Evolutionary conservation across 2,797 vertebrate genomes (phyloP), one percentile per base, ranked within the genome.

Genomic region (Cyclopterus lumpus): DNA sequence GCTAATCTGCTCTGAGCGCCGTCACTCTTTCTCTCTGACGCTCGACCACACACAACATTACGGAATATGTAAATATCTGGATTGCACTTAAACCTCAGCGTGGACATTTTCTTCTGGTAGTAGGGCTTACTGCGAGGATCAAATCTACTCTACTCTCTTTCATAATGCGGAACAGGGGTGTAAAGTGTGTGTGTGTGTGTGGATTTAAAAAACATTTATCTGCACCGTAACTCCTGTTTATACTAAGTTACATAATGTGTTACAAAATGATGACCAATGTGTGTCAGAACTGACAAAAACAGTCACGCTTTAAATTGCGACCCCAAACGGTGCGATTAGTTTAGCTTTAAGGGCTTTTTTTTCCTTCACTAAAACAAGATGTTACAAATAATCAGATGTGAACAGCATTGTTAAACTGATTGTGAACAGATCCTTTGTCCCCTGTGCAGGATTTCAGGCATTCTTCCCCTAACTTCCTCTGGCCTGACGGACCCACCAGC

Each of bases 401-500:
- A 44, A 36, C 0, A 1, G 8, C 8, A 9, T 32, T n/a, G 1
- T 1, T n/a, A n/a, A 61, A n/a, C 2, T 32, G 36, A 42, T n/a
- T 20, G 20, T 67, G 18, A 76, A 24, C 20, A 30, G 5, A 1
- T 63, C 20, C 5, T 51, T 46, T 64, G n/a, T 67, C 30, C 8
- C 5, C 67, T 71, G 5, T 71, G 7, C 44, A 86, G 89, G 82
- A 85, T 51, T 84, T 64, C 53, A 72, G 55, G 10, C 26, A 36
- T 80, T 71, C 53, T 73, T 73, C 62, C 59, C 80, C 54, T 79
- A 77, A 62, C 75, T 68, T 63, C 69, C 74, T 77, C 81, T 82
- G 83, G 78, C 88, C 79, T 90, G 85, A 91, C 75, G 18, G 77
- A 82, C 84, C 75, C 81, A 89, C 86, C 90, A 62, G 51, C 0